A percentile compares a stretch with the other conserved stretches of the same genome.
phyloP scores from a whole-genome alignment of 1,140 invertebrate species.

The Panagrolaimus sp. region DNA sequence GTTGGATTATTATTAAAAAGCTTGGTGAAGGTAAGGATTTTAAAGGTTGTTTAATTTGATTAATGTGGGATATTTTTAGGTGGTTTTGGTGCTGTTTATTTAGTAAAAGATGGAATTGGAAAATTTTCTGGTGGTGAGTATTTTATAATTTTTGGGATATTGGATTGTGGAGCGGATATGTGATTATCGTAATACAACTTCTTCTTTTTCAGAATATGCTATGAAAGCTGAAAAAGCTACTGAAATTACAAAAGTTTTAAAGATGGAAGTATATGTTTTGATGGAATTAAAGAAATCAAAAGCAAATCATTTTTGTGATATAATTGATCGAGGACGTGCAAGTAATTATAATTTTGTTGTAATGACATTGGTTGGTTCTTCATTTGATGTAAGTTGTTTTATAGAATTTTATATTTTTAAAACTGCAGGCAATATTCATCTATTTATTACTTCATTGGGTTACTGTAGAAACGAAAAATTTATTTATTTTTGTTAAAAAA shows the following conservation, averaged over 20 bases:
- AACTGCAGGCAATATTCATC: too few relatives aligned
- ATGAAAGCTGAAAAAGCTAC: conserved; percentile 22
- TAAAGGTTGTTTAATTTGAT: neutral
- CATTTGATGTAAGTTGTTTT: conserved; percentile 5
- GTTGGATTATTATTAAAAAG: conserved; percentile 17
- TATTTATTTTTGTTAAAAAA: too few relatives aligned
- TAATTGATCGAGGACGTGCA: conserved; percentile 22
- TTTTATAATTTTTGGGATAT: too few relatives aligned
- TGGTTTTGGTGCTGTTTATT: conserved; percentile 22
- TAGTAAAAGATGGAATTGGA: neutral
- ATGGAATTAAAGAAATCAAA: conserved; percentile 21
- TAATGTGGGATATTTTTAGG: neutral
- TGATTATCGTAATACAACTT: too few relatives aligned
- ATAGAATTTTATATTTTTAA: too few relatives aligned
- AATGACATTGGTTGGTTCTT: conserved; percentile 28
- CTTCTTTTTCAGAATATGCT: conserved; percentile 20
- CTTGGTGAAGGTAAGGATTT: conserved; percentile 17
- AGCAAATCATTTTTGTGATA: conserved; percentile 26
- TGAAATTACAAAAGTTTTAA: conserved; percentile 20
- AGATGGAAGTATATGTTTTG: conserved; percentile 30
- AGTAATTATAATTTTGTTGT: conserved; percentile 28
- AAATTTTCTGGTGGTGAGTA: neutral
- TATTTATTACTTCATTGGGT: too few relatives aligned
- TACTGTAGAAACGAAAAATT: too few relatives aligned
- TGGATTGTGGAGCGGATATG: too few relatives aligned